A percentile compares a stretch with the other conserved stretches of the same genome.
phyloP scores from a whole-genome alignment of 2,113 vertebrate genomes.

The Circaetus gallicus region DNA sequence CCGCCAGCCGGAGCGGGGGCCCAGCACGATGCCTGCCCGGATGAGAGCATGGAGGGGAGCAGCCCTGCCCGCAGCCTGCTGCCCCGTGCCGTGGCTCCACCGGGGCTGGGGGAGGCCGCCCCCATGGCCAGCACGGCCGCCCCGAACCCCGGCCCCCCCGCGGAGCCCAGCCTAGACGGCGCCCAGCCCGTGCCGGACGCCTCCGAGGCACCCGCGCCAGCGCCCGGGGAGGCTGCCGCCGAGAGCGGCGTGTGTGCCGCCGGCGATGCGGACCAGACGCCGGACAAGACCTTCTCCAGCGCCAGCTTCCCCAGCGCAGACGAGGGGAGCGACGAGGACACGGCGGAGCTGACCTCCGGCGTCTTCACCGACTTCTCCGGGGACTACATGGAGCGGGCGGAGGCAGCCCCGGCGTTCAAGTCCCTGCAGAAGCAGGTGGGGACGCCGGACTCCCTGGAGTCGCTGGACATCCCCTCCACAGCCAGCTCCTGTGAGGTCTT shows the following conservation, averaged over 20 bases:
- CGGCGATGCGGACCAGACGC: constrained; percentile 29
- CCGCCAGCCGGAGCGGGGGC: not conserved
- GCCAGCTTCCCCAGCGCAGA: constrained; percentile 72
- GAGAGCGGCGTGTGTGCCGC: constrained; percentile 43
- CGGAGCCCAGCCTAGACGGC: not conserved
- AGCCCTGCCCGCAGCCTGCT: not conserved
- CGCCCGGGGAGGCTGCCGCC: not conserved
- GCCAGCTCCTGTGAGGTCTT: constrained; percentile 80
- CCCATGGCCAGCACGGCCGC: not conserved
- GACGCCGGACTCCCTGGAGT: constrained; percentile 86
- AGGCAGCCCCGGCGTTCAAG: constrained; percentile 66
- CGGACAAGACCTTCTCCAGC: constrained; percentile 72
- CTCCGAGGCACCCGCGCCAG: accelerated
- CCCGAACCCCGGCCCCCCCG: not conserved
- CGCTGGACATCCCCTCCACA: constrained; percentile 82
- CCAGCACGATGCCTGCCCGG: not conserved
- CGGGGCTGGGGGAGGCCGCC: not conserved
- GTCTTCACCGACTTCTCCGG: constrained; percentile 79
- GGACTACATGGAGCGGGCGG: constrained; percentile 71
- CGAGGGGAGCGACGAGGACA: constrained; percentile 77
- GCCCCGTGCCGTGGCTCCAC: not conserved
- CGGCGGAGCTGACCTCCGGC: constrained; percentile 81
- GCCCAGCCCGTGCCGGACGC: not conserved
- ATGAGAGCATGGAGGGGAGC: not conserved
- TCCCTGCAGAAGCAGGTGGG: constrained; percentile 85